phyloP scores from a whole-genome alignment of 2,797 vertebrate genomes.

The Pipistrellus nathusii region DNA sequence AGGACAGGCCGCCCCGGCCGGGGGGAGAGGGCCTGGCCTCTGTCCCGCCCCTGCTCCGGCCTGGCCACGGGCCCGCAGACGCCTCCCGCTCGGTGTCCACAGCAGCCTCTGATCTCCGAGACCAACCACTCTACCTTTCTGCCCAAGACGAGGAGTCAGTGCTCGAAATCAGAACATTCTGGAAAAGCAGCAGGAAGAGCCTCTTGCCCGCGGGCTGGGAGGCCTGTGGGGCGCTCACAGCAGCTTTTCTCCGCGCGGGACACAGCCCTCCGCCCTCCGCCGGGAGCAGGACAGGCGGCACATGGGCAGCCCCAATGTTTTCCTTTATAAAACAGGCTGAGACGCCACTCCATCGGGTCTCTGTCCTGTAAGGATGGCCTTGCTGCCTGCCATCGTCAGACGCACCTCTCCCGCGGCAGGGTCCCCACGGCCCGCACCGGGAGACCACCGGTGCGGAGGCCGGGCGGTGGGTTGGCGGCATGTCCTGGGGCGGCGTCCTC shows the following conservation, averaged over 20 bases:
- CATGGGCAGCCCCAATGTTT: neutral
- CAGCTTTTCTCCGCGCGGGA: neutral
- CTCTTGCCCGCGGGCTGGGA: neutral
- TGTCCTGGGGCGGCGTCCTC: neutral
- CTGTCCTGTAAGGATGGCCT: neutral
- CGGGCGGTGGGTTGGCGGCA: neutral
- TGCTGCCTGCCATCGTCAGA: neutral
- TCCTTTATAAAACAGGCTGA: neutral
- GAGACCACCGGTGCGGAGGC: neutral
- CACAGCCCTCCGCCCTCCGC: too few species aligned
- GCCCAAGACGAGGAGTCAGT: neutral
- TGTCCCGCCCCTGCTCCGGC: neutral
- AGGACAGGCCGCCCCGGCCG: neutral
- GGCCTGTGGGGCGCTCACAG: neutral
- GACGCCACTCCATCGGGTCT: neutral
- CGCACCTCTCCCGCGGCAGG: neutral
- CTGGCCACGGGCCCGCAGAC: neutral
- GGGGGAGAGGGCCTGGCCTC: neutral
- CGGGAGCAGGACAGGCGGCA: neutral
- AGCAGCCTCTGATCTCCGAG: neutral
- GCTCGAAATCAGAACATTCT: neutral
- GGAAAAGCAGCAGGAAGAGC: neutral
- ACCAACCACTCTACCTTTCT: neutral
- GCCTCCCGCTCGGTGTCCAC: neutral
- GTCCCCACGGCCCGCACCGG: neutral